A percentile compares a stretch with the other conserved stretches of the same genome.
phyloP scores from a whole-genome alignment of 2,113 vertebrate genomes.

The Helogale parvula region DNA sequence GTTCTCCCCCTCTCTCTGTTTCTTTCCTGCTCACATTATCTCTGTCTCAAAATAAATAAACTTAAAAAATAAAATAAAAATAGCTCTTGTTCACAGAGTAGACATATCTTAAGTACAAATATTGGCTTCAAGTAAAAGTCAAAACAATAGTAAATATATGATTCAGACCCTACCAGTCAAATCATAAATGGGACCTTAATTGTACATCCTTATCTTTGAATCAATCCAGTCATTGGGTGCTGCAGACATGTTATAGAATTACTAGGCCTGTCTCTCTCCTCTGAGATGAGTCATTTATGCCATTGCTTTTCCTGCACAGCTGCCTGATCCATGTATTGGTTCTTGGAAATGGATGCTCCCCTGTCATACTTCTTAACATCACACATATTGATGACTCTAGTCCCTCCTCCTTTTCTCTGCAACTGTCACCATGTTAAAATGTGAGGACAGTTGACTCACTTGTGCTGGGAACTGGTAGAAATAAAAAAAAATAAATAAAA shows the following conservation, averaged over 20 bases:
- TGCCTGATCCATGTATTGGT: neutral
- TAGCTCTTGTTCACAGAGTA: neutral
- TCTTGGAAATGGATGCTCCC: neutral
- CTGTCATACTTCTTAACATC: neutral
- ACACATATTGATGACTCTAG: neutral
- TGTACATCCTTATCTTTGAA: neutral
- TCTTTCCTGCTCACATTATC: too few species aligned
- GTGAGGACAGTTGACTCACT: neutral
- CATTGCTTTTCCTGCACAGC: neutral
- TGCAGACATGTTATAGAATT: neutral
- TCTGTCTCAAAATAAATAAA: too few species aligned
- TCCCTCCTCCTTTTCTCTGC: neutral
- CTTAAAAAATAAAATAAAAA: neutral
- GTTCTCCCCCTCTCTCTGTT: too few species aligned
- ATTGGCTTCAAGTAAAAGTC: neutral
- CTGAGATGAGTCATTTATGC: neutral
- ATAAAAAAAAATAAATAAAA: neutral
- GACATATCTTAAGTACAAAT: neutral
- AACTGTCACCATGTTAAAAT: neutral
- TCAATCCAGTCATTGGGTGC: rapidly evolving
- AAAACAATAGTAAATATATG: neutral
- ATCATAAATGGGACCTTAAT: neutral
- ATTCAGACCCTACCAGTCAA: neutral
- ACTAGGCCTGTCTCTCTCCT: neutral
- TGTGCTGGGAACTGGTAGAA: neutral